Evolutionary conservation across 2,888 invertebrate genomes (phyloP).

Genomic region (Gastrophysa polygoni): DNA sequence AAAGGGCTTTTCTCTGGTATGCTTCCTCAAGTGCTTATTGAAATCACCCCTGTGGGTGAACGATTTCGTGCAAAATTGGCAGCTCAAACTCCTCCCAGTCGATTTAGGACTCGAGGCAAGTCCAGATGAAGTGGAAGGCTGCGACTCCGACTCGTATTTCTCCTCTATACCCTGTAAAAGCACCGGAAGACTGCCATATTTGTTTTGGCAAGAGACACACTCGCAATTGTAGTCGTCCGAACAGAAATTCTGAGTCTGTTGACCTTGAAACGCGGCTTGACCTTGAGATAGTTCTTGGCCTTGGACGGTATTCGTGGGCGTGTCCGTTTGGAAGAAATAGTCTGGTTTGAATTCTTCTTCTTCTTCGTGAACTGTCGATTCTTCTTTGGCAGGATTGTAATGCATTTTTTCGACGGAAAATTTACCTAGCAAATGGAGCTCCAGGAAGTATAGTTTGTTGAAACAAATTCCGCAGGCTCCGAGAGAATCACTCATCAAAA

Average conservation of each 20-base stretch:
- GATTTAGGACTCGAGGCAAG: slow-evolving; percentile 30
- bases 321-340: neutral
- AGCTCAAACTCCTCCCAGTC: slow-evolving; percentile 42
- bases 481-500: slow-evolving; percentile 13
- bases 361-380: slow-evolving; percentile 14
- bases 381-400: slow-evolving; percentile 5
- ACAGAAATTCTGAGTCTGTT: too few species aligned
- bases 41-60: slow-evolving; percentile 55
- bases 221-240: slow-evolving; percentile 37
- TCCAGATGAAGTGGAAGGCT: slow-evolving; percentile 47
- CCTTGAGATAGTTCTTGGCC: neutral
- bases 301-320: neutral
- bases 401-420: neutral
- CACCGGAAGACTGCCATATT: slow-evolving; percentile 42
- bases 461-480: slow-evolving; percentile 28
- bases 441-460: slow-evolving; percentile 28
- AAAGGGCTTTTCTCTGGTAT: slow-evolving; percentile 55
- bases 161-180: slow-evolving; percentile 45
- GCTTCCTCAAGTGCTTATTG: slow-evolving; percentile 54
- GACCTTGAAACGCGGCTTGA: too few species aligned
- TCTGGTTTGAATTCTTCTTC: slow-evolving; percentile 10
- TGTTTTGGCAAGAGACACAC: slow-evolving; percentile 38
- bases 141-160: slow-evolving; percentile 30
- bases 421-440: slow-evolving; percentile 4
- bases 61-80: slow-evolving; percentile 50